Conservation (phyloP, 1,140 invertebrate genomes). For the Chironomus striatipennis region DNA sequence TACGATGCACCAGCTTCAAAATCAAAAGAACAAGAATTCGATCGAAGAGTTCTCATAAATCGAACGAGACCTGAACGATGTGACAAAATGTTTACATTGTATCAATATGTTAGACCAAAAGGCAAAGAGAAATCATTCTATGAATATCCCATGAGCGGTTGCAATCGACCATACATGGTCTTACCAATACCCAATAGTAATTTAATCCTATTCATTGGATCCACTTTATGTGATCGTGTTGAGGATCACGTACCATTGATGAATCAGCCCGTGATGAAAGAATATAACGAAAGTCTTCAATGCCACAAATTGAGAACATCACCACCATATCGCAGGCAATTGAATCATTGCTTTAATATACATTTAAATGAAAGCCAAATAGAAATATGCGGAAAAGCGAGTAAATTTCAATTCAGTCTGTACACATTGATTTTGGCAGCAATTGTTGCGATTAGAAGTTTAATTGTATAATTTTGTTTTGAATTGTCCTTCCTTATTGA, state of each 20-base stretch:
- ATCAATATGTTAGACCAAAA: constrained; percentile 40
- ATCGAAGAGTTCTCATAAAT: constrained; percentile 38
- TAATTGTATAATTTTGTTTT: background rate
- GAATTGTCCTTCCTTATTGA: too few species aligned
- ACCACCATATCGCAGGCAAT: background rate
- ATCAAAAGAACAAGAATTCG: constrained; percentile 37
- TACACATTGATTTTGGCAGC: background rate
- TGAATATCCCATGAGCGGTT: background rate
- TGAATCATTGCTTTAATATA: constrained; percentile 17
- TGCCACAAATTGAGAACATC: background rate
- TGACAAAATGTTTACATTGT: constrained; percentile 30
- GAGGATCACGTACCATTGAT: constrained; percentile 38
- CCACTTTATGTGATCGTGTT: constrained; percentile 51
- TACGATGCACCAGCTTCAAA: constrained; percentile 37
- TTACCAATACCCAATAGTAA: constrained; percentile 75
- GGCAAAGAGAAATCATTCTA: constrained; percentile 36
- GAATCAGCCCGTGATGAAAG: background rate
- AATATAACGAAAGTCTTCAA: background rate
- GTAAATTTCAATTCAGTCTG: background rate
- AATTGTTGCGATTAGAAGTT: background rate
- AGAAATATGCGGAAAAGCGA: constrained; percentile 2
- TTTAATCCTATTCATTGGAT: constrained; percentile 72
- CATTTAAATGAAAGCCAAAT: constrained; percentile 17
- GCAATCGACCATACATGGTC: constrained; percentile 61
- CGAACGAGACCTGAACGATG: constrained; percentile 35